Evolutionary conservation across 2,888 invertebrate species (phyloP).

Genomic region (Scaeva pyrastri): DNA sequence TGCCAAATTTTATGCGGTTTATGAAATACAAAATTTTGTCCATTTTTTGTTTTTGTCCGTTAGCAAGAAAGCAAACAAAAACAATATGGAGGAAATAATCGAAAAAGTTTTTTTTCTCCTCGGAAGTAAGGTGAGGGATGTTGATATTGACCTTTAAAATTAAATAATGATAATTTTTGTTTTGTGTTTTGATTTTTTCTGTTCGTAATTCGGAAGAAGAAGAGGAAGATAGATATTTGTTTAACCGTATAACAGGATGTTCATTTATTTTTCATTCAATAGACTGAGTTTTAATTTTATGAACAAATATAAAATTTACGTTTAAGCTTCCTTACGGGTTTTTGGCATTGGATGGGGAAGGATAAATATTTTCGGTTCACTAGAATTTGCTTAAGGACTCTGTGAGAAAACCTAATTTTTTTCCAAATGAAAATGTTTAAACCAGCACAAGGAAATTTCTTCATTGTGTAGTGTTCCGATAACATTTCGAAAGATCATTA

Average conservation of each 20-base stretch:
- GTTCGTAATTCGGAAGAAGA: not conserved
- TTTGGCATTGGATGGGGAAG: not conserved
- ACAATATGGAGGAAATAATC: constrained; percentile 25
- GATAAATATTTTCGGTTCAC: not conserved
- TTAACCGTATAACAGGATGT: not conserved
- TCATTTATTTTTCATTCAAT: not conserved
- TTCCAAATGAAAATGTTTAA: too few species aligned
- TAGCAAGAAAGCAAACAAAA: not conserved
- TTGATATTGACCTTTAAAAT: constrained; percentile 11
- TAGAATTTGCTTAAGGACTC: not conserved
- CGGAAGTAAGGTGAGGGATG: not conserved
- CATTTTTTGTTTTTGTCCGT: constrained; percentile 3
- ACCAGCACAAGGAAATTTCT: too few species aligned
- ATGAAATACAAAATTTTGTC: constrained; percentile 22
- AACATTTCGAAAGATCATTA: too few species aligned
- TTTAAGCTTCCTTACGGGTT: not conserved
- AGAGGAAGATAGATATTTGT: not conserved
- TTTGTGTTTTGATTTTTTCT: not conserved
- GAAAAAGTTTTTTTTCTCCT: constrained; percentile 15
- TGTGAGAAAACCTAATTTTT: too few species aligned
- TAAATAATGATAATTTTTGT: not conserved
- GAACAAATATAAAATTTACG: not conserved
- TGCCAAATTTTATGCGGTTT: constrained; percentile 20
- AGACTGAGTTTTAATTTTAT: not conserved
- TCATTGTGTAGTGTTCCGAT: too few species aligned